Percentiles rank a stretch among this genome's conserved stretches.
Evolutionary conservation across 2,797 vertebrate species (phyloP).

Genomic region (Nannoperca obscura): DNA sequence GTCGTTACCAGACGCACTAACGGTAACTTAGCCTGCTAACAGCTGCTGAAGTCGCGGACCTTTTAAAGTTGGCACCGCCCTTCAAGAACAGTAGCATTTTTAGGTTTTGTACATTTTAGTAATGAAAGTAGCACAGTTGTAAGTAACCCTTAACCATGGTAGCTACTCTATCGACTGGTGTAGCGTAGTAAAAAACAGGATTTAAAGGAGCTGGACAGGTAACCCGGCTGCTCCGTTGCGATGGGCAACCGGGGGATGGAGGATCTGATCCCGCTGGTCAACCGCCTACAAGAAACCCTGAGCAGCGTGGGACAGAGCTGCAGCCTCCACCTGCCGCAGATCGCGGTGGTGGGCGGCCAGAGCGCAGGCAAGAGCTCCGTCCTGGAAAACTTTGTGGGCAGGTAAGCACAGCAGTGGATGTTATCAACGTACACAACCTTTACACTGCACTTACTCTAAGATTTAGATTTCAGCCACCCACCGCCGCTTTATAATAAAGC

Average conservation of each 20-base stretch:
- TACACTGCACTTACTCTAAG: neutral
- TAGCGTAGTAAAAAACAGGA: constrained; percentile 12
- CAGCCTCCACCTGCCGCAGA: constrained; percentile 93
- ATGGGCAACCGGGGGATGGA: constrained; percentile 92
- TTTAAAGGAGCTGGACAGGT: constrained; percentile 14
- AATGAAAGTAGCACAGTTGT: neutral
- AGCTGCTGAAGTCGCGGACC: neutral
- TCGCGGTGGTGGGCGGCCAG: constrained; percentile 95
- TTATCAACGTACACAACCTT: neutral
- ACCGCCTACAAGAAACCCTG: constrained; percentile 93
- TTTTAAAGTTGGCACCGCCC: neutral
- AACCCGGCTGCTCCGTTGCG: constrained; percentile 61
- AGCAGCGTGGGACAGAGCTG: constrained; percentile 87
- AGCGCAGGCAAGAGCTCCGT: constrained; percentile 96
- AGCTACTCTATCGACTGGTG: neutral
- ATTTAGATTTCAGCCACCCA: neutral
- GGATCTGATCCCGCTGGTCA: constrained; percentile 93
- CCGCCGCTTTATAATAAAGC: neutral
- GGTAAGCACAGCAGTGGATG: constrained; percentile 75
- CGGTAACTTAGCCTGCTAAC: constrained; percentile 13
- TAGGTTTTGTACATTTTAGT: neutral
- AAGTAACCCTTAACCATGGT: constrained; percentile 15
- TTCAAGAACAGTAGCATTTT: neutral
- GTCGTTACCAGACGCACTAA: constrained; percentile 9
- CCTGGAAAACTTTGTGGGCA: constrained; percentile 95